phyloP scores from a whole-genome alignment of 64 coral and sea anemone genomes.

The Pocillopora verrucosa region DNA sequence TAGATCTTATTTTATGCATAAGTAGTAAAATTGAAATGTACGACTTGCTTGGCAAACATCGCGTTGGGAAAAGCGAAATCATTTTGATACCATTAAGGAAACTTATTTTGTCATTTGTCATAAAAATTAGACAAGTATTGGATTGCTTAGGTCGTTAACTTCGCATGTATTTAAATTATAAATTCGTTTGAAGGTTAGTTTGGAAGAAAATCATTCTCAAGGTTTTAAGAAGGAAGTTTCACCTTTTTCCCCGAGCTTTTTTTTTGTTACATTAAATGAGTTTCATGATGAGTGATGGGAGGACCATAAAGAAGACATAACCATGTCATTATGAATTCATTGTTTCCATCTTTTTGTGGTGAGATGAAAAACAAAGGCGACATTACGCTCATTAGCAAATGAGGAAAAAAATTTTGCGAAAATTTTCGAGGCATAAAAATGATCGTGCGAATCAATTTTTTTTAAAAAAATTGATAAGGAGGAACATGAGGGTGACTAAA shows the following conservation, averaged over 20 bases:
- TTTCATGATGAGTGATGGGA: background rate
- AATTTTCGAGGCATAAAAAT: background rate
- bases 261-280: background rate
- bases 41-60: background rate
- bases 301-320: background rate
- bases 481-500: background rate
- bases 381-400: background rate
- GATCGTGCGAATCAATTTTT: background rate
- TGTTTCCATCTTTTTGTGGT: background rate
- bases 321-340: background rate
- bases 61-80: background rate
- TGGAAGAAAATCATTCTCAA: background rate
- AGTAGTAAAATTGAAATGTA: background rate
- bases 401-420: background rate
- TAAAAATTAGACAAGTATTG: background rate
- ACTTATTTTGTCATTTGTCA: too few species aligned
- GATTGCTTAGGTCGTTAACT: background rate
- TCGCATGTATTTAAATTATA: background rate
- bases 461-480: background rate
- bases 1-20: background rate
- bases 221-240: background rate
- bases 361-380: background rate
- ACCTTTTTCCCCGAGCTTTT: background rate
- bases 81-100: background rate
- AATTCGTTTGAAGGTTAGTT: background rate